phyloP scores from a whole-genome alignment of 2,113 vertebrate species.

The Hemicordylus capensis region DNA sequence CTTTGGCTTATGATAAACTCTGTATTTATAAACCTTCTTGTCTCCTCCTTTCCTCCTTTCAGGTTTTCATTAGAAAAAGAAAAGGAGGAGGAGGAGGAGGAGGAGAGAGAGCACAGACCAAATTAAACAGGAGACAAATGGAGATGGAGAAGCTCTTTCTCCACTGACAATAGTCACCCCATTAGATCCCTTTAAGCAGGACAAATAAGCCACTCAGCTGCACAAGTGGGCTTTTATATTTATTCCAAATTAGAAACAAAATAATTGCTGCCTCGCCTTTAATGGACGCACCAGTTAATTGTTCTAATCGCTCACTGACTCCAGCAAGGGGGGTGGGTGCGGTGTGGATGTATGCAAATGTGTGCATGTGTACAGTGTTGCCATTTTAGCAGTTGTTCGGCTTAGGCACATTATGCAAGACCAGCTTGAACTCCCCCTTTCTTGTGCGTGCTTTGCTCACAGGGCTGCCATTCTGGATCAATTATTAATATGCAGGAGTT shows the following conservation, averaged over 20 bases:
- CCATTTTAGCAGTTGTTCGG: constrained; percentile 64
- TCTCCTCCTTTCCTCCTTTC: constrained; percentile 51
- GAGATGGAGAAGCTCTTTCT: constrained; percentile 67
- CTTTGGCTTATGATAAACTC: constrained; percentile 73
- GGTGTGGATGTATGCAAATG: background rate
- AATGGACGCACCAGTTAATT: constrained; percentile 75
- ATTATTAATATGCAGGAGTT: constrained; percentile 74
- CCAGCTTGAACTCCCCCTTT: constrained; percentile 49
- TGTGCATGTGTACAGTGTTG: constrained; percentile 27
- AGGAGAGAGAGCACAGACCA: constrained; percentile 59
- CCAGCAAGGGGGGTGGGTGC: constrained; percentile 53
- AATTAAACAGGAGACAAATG: constrained; percentile 75
- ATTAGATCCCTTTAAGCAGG: constrained; percentile 73
- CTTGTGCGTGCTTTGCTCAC: constrained; percentile 58
- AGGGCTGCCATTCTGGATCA: constrained; percentile 62
- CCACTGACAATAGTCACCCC: constrained; percentile 65
- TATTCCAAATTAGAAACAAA: constrained; percentile 75
- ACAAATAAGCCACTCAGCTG: constrained; percentile 69
- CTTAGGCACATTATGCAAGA: constrained; percentile 56
- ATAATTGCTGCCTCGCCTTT: constrained; percentile 67
- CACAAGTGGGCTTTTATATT: constrained; percentile 72
- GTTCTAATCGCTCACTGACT: constrained; percentile 76
- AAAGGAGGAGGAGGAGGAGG: constrained; percentile 35
- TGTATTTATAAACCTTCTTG: constrained; percentile 57
- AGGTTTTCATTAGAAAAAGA: constrained; percentile 63